A percentile compares a stretch with the other conserved stretches of the same genome.
phyloP scores from a whole-genome alignment of 53 echinoderm and acorn worm species.

The Paracentrotus lividus region DNA sequence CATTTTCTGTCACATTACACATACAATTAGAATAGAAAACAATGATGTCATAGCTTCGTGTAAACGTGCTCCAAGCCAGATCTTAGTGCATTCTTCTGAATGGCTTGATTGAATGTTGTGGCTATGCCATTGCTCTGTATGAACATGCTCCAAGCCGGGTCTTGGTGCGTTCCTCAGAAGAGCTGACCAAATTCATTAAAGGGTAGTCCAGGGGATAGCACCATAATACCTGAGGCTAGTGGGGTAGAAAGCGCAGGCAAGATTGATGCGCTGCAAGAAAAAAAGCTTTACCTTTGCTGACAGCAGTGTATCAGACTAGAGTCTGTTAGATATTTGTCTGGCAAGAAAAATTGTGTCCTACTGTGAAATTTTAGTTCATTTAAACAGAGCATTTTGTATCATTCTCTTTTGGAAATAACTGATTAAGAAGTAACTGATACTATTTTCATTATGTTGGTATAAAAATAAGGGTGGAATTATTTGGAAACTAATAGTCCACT shows the following conservation, averaged over 20 bases:
- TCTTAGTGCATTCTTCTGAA: too few species aligned
- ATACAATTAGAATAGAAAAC: background rate
- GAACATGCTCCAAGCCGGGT: background rate
- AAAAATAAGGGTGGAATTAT: too few species aligned
- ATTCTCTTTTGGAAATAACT: background rate
- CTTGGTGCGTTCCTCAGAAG: background rate
- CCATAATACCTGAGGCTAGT: conserved; percentile 21
- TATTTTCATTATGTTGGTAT: background rate
- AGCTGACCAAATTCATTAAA: conserved; percentile 65
- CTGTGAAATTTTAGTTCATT: background rate
- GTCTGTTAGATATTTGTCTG: background rate
- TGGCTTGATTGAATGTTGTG: background rate
- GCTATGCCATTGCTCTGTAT: background rate
- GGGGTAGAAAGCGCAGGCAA: conserved; percentile 23
- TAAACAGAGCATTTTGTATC: too few species aligned
- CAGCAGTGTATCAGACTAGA: conserved; percentile 49
- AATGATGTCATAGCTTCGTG: too few species aligned
- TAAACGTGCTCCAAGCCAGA: too few species aligned
- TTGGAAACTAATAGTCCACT: too few species aligned
- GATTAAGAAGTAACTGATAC: background rate
- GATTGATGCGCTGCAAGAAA: conserved; percentile 57
- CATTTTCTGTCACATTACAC: background rate
- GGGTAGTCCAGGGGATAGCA: conserved; percentile 33
- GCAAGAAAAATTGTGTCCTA: background rate
- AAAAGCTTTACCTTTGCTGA: conserved; percentile 45